A percentile compares a stretch with the other conserved stretches of the same genome.
These are phyloP conservation scores for Zoanthus solanderi DNA, from an alignment of 92 coral and sea anemone species.

Conservation along the genomic window DNA sequence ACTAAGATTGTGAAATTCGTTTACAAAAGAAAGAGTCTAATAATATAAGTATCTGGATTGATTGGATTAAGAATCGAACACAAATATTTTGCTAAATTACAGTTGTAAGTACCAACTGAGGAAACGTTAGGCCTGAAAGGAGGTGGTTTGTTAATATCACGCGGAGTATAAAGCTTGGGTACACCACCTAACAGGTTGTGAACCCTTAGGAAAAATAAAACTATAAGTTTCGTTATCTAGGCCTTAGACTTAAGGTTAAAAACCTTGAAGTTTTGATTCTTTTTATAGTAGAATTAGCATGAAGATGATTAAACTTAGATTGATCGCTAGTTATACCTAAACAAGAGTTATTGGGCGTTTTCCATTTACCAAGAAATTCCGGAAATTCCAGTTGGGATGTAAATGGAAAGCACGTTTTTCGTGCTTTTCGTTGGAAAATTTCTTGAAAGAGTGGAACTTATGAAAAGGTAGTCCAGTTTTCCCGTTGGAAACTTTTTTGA, in stretches of 20 bases:
- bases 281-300: not conserved
- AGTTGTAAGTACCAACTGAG: too few species aligned
- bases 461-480: not conserved
- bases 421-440: not conserved
- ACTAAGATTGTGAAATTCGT: not conserved
- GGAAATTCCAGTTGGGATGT: too few species aligned
- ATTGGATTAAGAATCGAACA: too few species aligned
- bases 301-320: conserved; percentile 3
- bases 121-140: not conserved
- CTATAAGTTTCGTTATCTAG: not conserved
- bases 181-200: conserved; percentile 3
- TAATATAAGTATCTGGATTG: too few species aligned
- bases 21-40: too few species aligned
- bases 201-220: conserved; percentile 12
- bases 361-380: not conserved
- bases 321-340: not conserved
- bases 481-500: conserved; percentile 2
- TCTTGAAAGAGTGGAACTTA: not conserved
- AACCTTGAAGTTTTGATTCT: too few species aligned
- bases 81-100: too few species aligned
- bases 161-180: not conserved
- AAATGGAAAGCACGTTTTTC: not conserved
- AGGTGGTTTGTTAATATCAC: not conserved
- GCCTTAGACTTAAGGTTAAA: too few species aligned
- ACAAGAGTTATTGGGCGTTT: not conserved